These are phyloP conservation scores for Schlechtendalia chinensis DNA, from an alignment of 1,140 invertebrate species.

Conservation along the genomic window DNA sequence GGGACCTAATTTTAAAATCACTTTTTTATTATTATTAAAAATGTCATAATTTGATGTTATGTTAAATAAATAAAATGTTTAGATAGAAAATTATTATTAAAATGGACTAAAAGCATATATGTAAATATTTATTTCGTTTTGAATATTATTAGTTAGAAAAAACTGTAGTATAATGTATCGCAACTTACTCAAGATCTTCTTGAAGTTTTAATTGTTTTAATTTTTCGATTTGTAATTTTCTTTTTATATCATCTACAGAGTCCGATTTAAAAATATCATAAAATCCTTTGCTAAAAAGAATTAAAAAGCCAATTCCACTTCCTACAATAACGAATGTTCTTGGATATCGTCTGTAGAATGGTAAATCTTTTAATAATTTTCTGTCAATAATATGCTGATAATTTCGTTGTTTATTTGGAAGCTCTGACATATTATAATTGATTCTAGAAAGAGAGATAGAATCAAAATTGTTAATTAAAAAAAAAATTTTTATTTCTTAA, in stretches of 20 bases:
- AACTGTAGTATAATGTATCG: neutral
- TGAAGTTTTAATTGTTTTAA: conserved; percentile 22
- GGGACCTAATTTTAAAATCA: no score
- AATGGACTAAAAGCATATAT: no score
- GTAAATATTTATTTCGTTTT: no score
- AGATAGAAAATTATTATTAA: no score
- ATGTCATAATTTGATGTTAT: no score
- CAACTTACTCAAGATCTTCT: conserved; percentile 30
- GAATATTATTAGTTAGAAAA: no score
- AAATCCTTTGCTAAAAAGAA: conserved; percentile 69
- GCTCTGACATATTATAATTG: conserved; percentile 8
- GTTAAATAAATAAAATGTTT: no score
- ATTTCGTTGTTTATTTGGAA: neutral
- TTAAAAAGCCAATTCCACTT: conserved; percentile 57
- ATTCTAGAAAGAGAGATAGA: neutral
- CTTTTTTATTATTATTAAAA: no score
- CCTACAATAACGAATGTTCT: conserved; percentile 58
- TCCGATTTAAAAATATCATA: conserved; percentile 64
- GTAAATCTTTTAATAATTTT: conserved; percentile 43
- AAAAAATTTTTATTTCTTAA: no score
- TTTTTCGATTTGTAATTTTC: conserved; percentile 51
- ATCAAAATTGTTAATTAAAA: no score
- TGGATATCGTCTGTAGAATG: conserved; percentile 61
- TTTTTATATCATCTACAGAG: conserved; percentile 52
- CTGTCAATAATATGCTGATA: neutral